phyloP scores from a whole-genome alignment of 2,888 invertebrate species.

The Netelia fuscicornis region DNA sequence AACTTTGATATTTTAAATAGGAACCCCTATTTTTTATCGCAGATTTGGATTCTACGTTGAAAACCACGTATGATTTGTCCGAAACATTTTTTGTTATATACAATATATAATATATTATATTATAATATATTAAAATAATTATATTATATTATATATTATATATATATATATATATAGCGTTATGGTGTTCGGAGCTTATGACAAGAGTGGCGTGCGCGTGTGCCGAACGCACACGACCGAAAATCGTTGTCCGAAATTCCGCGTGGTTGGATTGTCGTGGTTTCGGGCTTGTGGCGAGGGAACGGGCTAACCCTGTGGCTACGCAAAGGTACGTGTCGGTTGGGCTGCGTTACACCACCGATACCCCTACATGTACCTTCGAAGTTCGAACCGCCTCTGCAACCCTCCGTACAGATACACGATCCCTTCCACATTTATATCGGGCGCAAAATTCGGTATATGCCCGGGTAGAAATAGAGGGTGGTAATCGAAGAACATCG shows the following conservation, averaged over 20 bases:
- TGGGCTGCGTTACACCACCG: conserved; percentile 47
- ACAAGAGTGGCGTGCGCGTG: conserved; percentile 25
- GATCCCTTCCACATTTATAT: conserved; percentile 11
- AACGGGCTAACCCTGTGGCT: conserved; percentile 59
- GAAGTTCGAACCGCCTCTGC: conserved; percentile 43
- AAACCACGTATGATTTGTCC: no score
- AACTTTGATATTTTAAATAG: no score
- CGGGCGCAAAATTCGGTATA: neutral
- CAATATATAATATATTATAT: no score
- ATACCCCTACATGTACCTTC: conserved; percentile 39
- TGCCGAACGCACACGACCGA: conserved; percentile 27
- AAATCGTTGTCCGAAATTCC: conserved; percentile 67
- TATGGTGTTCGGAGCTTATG: conserved; percentile 1
- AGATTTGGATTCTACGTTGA: no score
- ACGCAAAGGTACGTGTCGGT: conserved; percentile 54
- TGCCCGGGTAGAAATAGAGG: neutral
- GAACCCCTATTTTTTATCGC: no score
- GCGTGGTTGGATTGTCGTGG: conserved; percentile 62
- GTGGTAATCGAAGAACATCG: neutral
- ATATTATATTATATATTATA: neutral
- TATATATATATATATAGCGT: conserved; percentile 2
- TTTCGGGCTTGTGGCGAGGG: conserved; percentile 57
- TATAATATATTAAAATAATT: neutral
- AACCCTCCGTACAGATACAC: neutral
- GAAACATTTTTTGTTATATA: no score